phyloP scores from a whole-genome alignment of 2,113 vertebrate genomes.

The Dascyllus trimaculatus region DNA sequence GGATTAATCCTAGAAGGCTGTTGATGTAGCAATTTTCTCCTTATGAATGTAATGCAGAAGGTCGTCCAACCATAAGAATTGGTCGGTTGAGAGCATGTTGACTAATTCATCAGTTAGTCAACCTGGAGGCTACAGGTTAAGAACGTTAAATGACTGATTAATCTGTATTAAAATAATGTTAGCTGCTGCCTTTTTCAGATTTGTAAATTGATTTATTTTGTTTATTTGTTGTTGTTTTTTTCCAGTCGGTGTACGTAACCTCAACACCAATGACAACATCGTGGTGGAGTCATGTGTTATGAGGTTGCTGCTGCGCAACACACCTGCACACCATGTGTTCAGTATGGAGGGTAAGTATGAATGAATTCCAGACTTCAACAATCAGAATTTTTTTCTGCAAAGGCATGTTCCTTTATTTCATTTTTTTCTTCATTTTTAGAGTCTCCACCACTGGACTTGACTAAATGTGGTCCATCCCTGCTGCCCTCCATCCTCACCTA shows the following conservation, averaged over 20 bases:
- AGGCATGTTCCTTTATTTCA: neutral
- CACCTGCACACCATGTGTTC: constrained; percentile 80
- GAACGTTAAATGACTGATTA: too few species aligned
- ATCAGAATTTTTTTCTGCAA: neutral
- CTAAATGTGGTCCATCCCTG: constrained; percentile 71
- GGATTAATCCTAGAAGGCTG: too few species aligned
- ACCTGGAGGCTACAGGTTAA: too few species aligned
- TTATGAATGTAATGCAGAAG: too few species aligned
- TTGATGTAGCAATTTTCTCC: too few species aligned
- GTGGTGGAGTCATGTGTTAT: constrained; percentile 95
- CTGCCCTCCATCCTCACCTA: constrained; percentile 87
- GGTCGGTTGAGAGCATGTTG: too few species aligned
- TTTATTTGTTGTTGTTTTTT: neutral
- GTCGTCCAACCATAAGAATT: too few species aligned
- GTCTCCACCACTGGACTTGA: constrained; percentile 76
- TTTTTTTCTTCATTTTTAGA: constrained; percentile 63
- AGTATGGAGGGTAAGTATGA: constrained; percentile 73
- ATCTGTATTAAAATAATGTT: neutral
- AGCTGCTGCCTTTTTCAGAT: neutral
- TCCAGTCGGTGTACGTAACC: constrained; percentile 88
- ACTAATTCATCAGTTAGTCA: too few species aligned
- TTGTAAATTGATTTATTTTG: neutral
- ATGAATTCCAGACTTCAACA: neutral
- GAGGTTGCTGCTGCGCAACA: constrained; percentile 85
- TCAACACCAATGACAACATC: constrained; percentile 91